Evolutionary conservation across 2,888 invertebrate genomes (phyloP), one percentile per base, ranked within the genome.

Genomic region (Miltochrista miniata): DNA sequence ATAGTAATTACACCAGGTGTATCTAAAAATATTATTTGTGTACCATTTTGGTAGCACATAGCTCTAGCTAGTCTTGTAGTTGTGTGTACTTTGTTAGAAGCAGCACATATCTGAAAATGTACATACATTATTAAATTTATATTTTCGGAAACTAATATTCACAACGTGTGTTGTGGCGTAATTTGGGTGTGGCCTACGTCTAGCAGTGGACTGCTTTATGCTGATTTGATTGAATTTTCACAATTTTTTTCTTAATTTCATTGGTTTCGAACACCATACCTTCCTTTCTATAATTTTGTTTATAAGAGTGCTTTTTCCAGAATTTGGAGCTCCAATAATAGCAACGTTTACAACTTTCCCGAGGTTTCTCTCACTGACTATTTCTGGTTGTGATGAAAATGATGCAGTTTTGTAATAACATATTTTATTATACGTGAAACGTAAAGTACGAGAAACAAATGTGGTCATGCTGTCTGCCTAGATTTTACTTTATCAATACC

Each of bases 291-390:
- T 93, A 18, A 99, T 92, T 71, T 94, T 93, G 85, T 99, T 99
- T 30, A 98, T 96, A 30, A 99, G 92, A 0, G 98, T 98, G 77
- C 99, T 99, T 85, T 99, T 99, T 29, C 99, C 99, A 44, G 95
- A 96, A 93, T 99, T 99, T 3, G 99, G 99, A 11, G 96, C 93
- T 2, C 99, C 99, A 62, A 99, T 94, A 15, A 99, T 95, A 7
- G 98, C 97, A 24, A 98, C 94, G 84, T 94, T 94, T 7, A 95
- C 84, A n/a, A 94, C 77, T 86, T 85, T 90, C 10, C 73, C 77
- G 5, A 72, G 13, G 42, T 68, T 69, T 50, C 70, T 79, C 51
- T 72, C 68, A 44, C 52, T 68, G 14, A 24, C 3, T 11, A 65
- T 74, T 51, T 85, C 74, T n/a, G 83, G 77, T 70, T 84, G 79